Base-by-base conservation (phyloP, 2,888 invertebrate species). In the Notodonta dromedarius region DNA sequence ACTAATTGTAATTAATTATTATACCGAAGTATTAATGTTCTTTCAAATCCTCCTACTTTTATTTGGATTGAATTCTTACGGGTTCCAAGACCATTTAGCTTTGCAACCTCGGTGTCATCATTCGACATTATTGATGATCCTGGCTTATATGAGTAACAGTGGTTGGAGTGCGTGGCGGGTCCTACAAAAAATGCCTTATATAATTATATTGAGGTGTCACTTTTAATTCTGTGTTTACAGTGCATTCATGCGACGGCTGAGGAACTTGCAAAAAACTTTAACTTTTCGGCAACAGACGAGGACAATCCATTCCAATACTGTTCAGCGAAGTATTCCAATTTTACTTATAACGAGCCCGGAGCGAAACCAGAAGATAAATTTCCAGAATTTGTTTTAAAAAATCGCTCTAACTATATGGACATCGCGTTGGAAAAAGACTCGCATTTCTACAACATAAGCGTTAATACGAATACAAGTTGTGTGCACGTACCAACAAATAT, bases 401-500 rank as follows among this genome's bases (percentile, higher is more conserved):
- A 83, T 52, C 61, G 58, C 58, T 63, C 77, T 0, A 76, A 89
- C 57, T 96, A 95, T 79, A 89, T 94, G 74, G 85, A 90, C 24
- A 94, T 97, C 81, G 78, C 91, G 9, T 84, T 97, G 32, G 95
- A 95, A 78, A 94, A 94, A 61, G 96, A 97, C 82, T 96, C 96
- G 0, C 97, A 98, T 86, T 98, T 98, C 88, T 97, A 97, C 85
- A 96, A 97, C 82, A 96, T 97, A 66, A 95, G 95, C 48, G 96
- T 98, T 13, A 97, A 97, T 84, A 96, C 96, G 12, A 95, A 94
- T 61, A 94, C 95, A 75, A 98, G 98, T 82, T 96, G 98, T 67
- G 97, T 99, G 57, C 99, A 99, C 87, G 97, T 99, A 39, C 99
- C 99, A 5, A 98, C 98, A 42, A 98, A 98, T 92, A 97, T 99